These are phyloP conservation scores for Muntiacus reevesi DNA, from an alignment of 2,113 vertebrate species.

Conservation along the genomic window DNA sequence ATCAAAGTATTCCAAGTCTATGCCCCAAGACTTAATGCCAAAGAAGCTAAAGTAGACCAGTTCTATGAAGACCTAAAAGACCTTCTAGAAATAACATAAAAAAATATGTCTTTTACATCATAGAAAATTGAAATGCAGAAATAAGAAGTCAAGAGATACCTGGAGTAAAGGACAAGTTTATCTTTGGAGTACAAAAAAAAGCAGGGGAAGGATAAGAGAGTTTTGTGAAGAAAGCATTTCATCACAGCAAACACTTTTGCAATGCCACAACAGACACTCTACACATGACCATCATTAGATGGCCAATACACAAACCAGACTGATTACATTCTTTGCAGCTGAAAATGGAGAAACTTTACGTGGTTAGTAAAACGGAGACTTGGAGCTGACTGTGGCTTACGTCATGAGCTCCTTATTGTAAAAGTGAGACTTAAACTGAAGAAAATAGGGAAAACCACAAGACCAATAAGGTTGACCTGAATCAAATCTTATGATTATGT, in stretches of 20 bases:
- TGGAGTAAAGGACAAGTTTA: neutral
- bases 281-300: neutral
- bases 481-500: neutral
- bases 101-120: neutral
- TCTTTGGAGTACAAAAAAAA: neutral
- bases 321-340: neutral
- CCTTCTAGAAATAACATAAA: neutral
- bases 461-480: neutral
- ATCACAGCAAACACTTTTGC: neutral
- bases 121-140: neutral
- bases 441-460: neutral
- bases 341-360: neutral
- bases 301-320: neutral
- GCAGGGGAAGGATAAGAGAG: neutral
- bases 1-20: neutral
- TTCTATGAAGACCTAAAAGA: neutral
- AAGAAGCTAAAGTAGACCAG: neutral
- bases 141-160: neutral
- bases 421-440: neutral
- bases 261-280: neutral
- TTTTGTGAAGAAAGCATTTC: neutral
- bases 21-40: neutral
- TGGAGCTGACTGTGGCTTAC: neutral
- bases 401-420: neutral
- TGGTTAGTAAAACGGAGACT: neutral